A percentile compares a stretch with the other conserved stretches of the same genome.
These are phyloP conservation scores for Trinorchestia longiramus DNA, from an alignment of 1,140 invertebrate species.

Conservation along the genomic window DNA sequence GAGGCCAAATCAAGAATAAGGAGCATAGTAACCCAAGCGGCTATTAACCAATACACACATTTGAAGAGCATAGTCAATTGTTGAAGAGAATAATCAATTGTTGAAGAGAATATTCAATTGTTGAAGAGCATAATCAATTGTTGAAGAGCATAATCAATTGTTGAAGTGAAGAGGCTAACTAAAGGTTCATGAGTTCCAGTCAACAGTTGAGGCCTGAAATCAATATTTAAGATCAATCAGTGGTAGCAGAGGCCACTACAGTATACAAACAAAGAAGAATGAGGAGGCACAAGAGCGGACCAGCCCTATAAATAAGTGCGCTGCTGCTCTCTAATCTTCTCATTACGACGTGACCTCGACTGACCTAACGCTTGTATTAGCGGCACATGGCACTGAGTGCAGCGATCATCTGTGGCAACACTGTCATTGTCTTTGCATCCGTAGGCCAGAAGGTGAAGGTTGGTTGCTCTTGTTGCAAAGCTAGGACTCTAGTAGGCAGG, in stretches of 20 bases:
- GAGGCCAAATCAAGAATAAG: no score
- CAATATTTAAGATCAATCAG: not conserved
- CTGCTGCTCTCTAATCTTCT: conserved; percentile 33
- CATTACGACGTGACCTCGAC: conserved; percentile 40
- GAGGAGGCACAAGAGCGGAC: not conserved
- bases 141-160: no score
- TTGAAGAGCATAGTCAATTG: no score
- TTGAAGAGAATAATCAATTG: no score
- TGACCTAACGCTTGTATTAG: conserved; percentile 18
- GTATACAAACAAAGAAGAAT: not conserved
- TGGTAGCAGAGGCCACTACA: not conserved
- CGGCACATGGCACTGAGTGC: not conserved
- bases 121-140: no score
- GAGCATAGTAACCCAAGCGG: no score
- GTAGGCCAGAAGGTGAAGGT: not conserved
- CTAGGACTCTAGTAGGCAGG: no score
- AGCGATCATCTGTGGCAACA: not conserved
- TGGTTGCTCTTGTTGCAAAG: not conserved
- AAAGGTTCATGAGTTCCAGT: not conserved
- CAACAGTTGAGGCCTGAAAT: not conserved
- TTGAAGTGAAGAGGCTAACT: no score
- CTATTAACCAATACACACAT: no score
- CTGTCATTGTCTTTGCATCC: not conserved
- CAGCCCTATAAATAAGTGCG: not conserved
- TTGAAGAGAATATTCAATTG: no score